Base-by-base conservation (phyloP, 1,140 invertebrate genomes). In the Schlechtendalia chinensis region DNA sequence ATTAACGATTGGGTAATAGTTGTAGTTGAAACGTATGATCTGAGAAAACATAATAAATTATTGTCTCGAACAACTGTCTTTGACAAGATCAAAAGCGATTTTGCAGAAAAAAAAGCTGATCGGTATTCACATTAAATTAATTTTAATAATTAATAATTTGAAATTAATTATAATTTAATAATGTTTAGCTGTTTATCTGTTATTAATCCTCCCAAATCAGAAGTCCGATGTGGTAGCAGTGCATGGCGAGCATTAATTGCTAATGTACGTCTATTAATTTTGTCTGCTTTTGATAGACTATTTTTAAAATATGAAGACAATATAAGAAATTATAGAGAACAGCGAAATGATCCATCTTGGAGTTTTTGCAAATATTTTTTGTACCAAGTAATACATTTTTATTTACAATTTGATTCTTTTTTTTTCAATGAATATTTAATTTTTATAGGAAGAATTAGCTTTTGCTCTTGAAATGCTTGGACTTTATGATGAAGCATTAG, bases 321-420 rank as follows among this genome's bases (percentile, higher is more conserved):
- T 82, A 95, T 98, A 88, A 89, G 96, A 83, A 91, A 92, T 69
- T 92, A 96, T 84, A 89, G 96, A 75, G 96, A 98, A 86, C 92
- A 91, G 83, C 88, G 97, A 82, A 98, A 95, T 88, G 92, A 97
- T 85, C 88, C 90, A 29, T 92, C 91, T 39, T 99, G 96, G 96
- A 94, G 93, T 87, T 98, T 98, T 88, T 94, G 92, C 85, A 90
- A 93, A 85, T 99, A 98, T 88, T 98, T 98, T 88, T 89, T 96
- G 83, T 87, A 97, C 82, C 94, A 96, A 89, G 93, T 93, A 88
- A 84, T 84, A 63, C 47, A 65, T 80, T 58, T 12, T 53, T 58
- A 22, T 24, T 69, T 58, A 6, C 17, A 50, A 80, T 47, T 14
- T 58, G 16, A 19, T 80, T 27, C 1, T 29, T 32, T 16, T 29